Conservation (phyloP, 2,113 vertebrate species). For the Empidonax traillii region DNA sequence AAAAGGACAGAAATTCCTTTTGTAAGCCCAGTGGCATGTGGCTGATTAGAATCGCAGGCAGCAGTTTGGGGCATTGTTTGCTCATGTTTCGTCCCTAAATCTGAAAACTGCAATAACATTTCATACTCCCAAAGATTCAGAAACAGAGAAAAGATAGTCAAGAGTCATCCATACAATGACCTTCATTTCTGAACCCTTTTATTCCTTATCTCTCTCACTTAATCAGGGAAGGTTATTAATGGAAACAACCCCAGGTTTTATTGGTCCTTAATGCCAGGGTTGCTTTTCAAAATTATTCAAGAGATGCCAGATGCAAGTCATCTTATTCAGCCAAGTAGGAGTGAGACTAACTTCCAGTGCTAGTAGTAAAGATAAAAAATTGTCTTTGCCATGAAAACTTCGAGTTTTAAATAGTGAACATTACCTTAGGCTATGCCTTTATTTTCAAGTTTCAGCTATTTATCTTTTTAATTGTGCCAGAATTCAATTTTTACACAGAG, state of each 20-base stretch:
- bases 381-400: background rate
- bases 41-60: slow-evolving; percentile 6
- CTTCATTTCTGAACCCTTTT: background rate
- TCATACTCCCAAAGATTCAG: background rate
- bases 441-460: slow-evolving; percentile 22
- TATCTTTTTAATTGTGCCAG: slow-evolving; percentile 27
- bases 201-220: background rate
- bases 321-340: background rate
- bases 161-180: background rate
- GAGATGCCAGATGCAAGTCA: background rate
- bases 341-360: background rate
- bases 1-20: background rate
- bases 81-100: slow-evolving; percentile 19
- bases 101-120: slow-evolving; percentile 12
- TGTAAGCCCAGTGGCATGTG: background rate
- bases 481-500: background rate
- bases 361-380: background rate
- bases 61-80: background rate
- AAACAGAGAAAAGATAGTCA: background rate
- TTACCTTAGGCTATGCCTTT: background rate
- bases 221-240: background rate
- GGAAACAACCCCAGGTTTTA: background rate
- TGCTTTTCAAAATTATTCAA: background rate
- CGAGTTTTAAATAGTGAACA: background rate
- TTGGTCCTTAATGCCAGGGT: background rate